Conservation (phyloP, 2,113 vertebrate genomes). For the Leptodactylus fuscus region DNA sequence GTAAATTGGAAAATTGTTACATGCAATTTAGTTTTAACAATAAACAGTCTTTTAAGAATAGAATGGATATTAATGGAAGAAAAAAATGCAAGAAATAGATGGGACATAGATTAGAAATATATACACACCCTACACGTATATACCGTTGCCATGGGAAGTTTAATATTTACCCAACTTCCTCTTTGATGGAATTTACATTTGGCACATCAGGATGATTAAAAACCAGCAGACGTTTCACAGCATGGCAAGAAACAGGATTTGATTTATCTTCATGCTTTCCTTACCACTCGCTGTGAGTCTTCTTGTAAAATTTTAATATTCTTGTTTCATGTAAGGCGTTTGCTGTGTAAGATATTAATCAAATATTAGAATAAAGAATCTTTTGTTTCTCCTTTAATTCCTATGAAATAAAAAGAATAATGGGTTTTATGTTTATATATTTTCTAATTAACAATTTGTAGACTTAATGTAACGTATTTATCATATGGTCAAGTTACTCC, state of each 20-base stretch:
- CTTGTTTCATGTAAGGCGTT: constrained; percentile 73
- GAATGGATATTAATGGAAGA: no score
- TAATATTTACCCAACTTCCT: constrained; percentile 75
- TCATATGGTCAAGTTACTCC: neutral
- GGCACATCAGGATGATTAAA: constrained; percentile 80
- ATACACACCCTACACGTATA: neutral
- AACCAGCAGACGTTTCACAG: constrained; percentile 76
- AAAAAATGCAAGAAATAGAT: no score
- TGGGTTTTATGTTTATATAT: neutral
- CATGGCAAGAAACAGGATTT: constrained; percentile 78
- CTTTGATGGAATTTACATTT: constrained; percentile 81
- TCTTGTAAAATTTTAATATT: constrained; percentile 82
- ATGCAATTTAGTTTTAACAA: no score
- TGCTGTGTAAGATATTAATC: constrained; percentile 77
- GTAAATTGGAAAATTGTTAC: no score
- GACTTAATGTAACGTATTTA: neutral
- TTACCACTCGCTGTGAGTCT: constrained; percentile 77
- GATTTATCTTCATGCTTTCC: constrained; percentile 76
- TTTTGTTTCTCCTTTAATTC: constrained; percentile 26
- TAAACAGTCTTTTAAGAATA: no score
- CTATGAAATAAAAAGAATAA: neutral
- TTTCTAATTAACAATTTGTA: neutral
- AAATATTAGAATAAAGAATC: constrained; percentile 59
- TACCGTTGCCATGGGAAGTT: constrained; percentile 54
- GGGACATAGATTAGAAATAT: neutral